Base-by-base conservation (phyloP, 2,888 invertebrate species). In the Masnerella sp. region DNA sequence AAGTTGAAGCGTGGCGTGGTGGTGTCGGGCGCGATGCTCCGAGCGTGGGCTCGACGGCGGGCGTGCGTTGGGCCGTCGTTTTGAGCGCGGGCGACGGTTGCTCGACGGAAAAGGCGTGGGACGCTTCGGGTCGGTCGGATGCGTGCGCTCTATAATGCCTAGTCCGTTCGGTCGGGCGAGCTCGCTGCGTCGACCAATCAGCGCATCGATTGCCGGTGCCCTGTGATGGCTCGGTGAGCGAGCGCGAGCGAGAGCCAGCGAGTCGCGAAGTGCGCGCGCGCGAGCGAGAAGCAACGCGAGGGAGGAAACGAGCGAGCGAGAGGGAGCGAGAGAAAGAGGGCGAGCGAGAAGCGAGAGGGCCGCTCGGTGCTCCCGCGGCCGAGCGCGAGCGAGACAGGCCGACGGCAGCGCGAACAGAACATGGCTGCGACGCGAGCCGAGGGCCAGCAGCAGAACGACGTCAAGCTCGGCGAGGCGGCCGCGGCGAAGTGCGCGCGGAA, bases 371-470 rank as follows among this genome's bases (percentile, higher is more conserved):
- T 8, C 30, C 4, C 7, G 30, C 30, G 67, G 76, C 69, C 38
- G 42, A 30, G 49, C 11, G 43, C 18, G 32, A 67, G 72, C 75
- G 74, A 34, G 76, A 52, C 25, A 8, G 5, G 8, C 25, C 25
- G 80, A 83, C 75, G 81, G 80, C 77, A 81, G 84, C 82, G 81
- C 80, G 84, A 82, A 80, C 83, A 84, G 51, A 93, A 93, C 92
- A 93, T 93, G 93, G 93, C 93, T 92, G 93, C 93, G 91, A 93
- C 93, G 91, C 93, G 93, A 92, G 92, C 93, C 89, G 93, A 93
- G 91, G 91, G 92, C 90, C 93, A 93, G 89, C 92, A 92, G 61
- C 54, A 65, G 90, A 93, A 92, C 91, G 93, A 93, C 91, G 86
- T 86, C 81, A 85, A 86, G 81, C 80, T 81, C 78, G 85, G 80